Evolutionary conservation across 2,888 invertebrate species (phyloP), one percentile per base, ranked within the genome.

Genomic region (Heliconius hortense): DNA sequence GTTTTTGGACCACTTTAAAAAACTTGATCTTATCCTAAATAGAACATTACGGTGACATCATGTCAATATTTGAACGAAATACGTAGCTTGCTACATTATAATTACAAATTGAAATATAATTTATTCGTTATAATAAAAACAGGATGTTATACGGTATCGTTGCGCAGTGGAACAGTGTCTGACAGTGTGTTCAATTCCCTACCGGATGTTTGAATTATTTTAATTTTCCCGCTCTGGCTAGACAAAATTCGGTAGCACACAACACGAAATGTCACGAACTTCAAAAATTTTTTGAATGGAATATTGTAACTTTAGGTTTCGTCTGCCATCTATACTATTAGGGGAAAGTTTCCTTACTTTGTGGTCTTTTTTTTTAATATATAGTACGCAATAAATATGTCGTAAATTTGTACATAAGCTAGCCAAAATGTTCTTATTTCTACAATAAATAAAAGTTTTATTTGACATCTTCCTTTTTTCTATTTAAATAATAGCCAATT

Each of bases 401-500:
- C 8, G 21, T n/a, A 11, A 56, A 56, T 56, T 56, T n/a, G 10
- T 56, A n/a, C n/a, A 56, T 56, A 56, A 10, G 3, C 1, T 53
- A 56, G 53, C 21, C 53, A 56, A 56, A 56, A 56, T n/a, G 48
- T 48, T 2, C 18, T 48, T 48, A 48, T 18, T 48, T 48, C 2
- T 48, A 13, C 26, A 26, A 53, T 31, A n/a, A 53, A 53, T n/a
- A 31, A 31, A 28, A n/a, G 0, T 43, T 66, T 24, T 43, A 66
- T 66, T 39, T 43, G 66, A 66, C 39, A 69, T 53, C 18, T 24
- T 56, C n/a, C 56, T 56, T n/a, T 69, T n/a, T 53, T 21, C n/a
- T 31, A 8, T 10, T 66, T 39, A 39, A 66, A 56, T 68, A 26
- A 67, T 53, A 53, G 43, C 4, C 21, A 28, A 28, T 31, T 35